Base-by-base conservation (phyloP, 2,888 invertebrate genomes). In the Drosophila stalkeri region DNA sequence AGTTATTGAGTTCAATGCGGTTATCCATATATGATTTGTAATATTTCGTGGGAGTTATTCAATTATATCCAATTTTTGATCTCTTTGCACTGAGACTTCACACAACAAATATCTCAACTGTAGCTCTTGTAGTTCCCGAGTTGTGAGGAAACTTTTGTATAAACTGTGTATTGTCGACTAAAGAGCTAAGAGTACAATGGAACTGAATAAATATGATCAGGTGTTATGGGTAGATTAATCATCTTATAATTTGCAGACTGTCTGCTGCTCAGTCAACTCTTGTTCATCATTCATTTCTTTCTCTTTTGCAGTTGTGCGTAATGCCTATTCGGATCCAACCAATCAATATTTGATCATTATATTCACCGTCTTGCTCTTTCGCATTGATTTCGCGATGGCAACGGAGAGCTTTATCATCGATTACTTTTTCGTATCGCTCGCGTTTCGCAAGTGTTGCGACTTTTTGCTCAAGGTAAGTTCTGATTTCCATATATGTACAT, bases 401-500 rank as follows among this genome's bases (percentile, higher is more conserved):
- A 96, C 97, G 20, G 98, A 98, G 93, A 97, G 97, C 0, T 98
- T 99, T 92, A 95, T 99, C 16, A 95, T 99, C 0, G 98, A 99
- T 93, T 98, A 98, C 93, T 99, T 98, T 93, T 94, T 99, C 76
- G 96, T 97, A 84, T 96, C 97, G 64, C 96, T 99, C 71, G 94
- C 97, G 49, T 98, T 97, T 89, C 96, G 96, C 87, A 99, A 99
- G 93, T 96, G 97, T 71, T 96, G 97, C 92, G 99, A 99, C 94
- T 96, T 99, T 89, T 93, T 98, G 76, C 94, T 99, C 55, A 99
- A 99, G 95, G 97, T 97, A 88, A 91, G 84, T 77, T 33, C 23
- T 23, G 6, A 20, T 59, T 3, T 12, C 3, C n/a, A 16, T 16
- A 33, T 54, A 33, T 5, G 12, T n/a, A 27, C 12, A 8, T 9